Evolutionary conservation across 2,888 invertebrate genomes (phyloP).

Genomic region (Spialia ferax): DNA sequence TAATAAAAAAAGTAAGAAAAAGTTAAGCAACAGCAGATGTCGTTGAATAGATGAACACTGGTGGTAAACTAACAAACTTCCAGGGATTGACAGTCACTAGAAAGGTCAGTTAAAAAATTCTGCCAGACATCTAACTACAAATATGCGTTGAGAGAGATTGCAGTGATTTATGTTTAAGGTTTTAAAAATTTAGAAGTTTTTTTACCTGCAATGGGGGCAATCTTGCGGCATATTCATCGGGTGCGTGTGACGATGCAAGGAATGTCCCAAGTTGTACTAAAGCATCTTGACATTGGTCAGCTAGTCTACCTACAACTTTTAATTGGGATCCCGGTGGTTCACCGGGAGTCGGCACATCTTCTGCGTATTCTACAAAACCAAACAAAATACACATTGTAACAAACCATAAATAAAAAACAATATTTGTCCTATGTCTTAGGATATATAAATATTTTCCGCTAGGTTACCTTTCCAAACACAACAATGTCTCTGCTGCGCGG

Average conservation of each 20-base stretch:
- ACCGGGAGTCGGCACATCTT: constrained; percentile 58
- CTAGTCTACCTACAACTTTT: constrained; percentile 95
- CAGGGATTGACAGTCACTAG: no score
- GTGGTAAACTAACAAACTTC: no score
- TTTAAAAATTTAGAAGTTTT: background rate
- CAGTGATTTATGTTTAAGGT: background rate
- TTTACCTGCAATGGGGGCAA: constrained; percentile 91
- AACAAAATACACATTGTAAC: background rate
- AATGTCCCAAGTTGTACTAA: constrained; percentile 99
- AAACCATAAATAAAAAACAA: no score
- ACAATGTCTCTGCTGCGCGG: constrained; percentile 98
- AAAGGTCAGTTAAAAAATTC: no score
- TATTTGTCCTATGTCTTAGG: no score
- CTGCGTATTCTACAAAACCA: constrained; percentile 62
- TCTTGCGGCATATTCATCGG: constrained; percentile 97
- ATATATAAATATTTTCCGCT: background rate
- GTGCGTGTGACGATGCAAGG: constrained; percentile 96
- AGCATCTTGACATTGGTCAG: constrained; percentile 98
- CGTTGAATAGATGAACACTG: no score
- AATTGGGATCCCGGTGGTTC: constrained; percentile 92
- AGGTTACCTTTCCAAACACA: constrained; percentile 91
- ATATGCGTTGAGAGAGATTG: no score
- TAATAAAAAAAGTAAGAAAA: no score
- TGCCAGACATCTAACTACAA: no score
- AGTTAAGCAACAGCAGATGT: no score